Conservation (phyloP, 2,888 invertebrate genomes). For the Heliconius hortense region DNA sequence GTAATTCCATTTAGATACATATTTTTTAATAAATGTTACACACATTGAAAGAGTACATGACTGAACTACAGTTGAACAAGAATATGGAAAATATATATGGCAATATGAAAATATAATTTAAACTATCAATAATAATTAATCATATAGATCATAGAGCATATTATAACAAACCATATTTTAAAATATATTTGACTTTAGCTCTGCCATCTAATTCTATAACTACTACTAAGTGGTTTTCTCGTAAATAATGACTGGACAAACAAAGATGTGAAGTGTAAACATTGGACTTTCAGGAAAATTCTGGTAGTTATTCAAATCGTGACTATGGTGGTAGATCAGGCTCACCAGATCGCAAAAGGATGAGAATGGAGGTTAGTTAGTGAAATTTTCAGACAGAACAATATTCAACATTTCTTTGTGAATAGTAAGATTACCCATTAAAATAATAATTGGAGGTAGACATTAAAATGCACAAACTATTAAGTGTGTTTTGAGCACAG, state of each 20-base stretch:
- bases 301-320: conserved; percentile 76
- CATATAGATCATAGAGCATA: not conserved
- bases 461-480: conserved; percentile 14
- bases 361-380: conserved; percentile 82
- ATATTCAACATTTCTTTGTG: conserved; percentile 16
- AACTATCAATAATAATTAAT: not conserved
- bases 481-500: conserved; percentile 10
- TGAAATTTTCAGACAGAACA: conserved; percentile 36
- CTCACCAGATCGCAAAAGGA: conserved; percentile 84
- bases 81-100: conserved; percentile 1
- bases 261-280: conserved; percentile 29
- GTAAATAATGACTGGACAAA: conserved; percentile 14
- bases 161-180: not conserved
- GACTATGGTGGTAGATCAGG: conserved; percentile 81
- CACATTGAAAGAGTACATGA: not conserved
- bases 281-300: conserved; percentile 64
- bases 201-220: not conserved
- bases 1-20: not conserved
- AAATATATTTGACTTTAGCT: conserved; percentile 2
- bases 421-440: conserved; percentile 16
- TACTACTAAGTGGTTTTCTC: not conserved
- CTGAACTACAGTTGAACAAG: not conserved
- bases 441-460: conserved; percentile 10
- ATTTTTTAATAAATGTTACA: not conserved
- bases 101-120: not conserved